Evolutionary conservation across 2,113 vertebrate species (phyloP).

Genomic region (Hyperopisus bebe): DNA sequence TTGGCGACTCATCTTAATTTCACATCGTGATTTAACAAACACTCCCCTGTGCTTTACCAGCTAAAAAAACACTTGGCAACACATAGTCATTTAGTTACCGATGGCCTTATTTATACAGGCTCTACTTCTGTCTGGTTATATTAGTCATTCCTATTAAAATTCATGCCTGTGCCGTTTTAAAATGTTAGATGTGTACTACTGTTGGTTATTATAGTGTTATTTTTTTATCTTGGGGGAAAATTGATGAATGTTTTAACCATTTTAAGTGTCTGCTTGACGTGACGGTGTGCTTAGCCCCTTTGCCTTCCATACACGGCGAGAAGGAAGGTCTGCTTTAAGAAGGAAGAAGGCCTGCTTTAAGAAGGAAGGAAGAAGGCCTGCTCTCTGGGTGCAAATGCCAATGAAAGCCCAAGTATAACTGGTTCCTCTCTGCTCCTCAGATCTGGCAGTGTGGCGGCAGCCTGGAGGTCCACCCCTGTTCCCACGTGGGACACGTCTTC

Average conservation of each 20-base stretch:
- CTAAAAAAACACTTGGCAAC: neutral
- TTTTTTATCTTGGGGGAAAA: neutral
- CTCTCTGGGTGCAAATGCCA: neutral
- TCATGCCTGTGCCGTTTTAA: neutral
- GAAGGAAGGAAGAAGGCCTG: neutral
- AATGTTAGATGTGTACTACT: neutral
- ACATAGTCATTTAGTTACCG: neutral
- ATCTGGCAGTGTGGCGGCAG: slow-evolving; percentile 97
- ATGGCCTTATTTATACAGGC: neutral
- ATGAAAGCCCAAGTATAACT: neutral
- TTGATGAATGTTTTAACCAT: neutral
- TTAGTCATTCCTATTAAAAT: neutral
- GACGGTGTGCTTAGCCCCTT: neutral
- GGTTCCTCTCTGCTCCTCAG: slow-evolving; percentile 50
- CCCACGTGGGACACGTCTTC: slow-evolving; percentile 92
- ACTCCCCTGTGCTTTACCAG: neutral
- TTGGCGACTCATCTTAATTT: neutral
- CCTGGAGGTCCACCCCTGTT: slow-evolving; percentile 91
- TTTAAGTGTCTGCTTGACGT: neutral
- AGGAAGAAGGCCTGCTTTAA: neutral
- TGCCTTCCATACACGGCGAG: neutral
- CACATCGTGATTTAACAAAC: neutral
- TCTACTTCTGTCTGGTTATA: neutral
- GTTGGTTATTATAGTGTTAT: neutral
- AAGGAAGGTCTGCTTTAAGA: neutral